Base-by-base conservation (phyloP, 2,797 vertebrate species). In the Anguilla megastoma region DNA sequence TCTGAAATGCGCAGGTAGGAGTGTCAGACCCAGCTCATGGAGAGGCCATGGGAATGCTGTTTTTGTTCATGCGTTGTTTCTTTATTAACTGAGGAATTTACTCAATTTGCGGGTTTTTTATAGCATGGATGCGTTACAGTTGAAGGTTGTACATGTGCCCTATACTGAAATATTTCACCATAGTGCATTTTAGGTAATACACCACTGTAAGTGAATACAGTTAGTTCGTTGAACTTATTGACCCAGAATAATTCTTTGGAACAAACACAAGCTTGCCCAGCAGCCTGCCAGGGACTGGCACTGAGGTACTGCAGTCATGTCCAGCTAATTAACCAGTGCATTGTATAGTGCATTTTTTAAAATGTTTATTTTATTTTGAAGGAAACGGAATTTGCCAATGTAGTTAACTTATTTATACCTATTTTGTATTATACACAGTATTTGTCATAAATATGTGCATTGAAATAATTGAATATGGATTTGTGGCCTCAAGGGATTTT, bases 371-470 rank as follows among this genome's bases (percentile, higher is more conserved):
- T 82, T 82, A 50, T 85, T 41, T 3, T 30, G 71, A 79, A 85
- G 48, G 45, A 84, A 76, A 33, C 50, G 1, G 33, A 85, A 88
- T 33, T 54, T 88, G 84, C 87, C 69, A 71, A 74, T 50, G 84
- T 58, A 56, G 52, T 54, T 54, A 58, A 84, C 21, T 54, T 56
- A 84, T 84, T 84, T 54, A 84, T 58, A 84, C 50, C 52, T 86
- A 85, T 24, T 63, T 18, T 69, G 41, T 12, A 48, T 45, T 82
- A 24, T 48, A 50, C 21, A 50, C 21, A 79, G 33, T 50, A 48
- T 80, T 1, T 80, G 7, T 82, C 79, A 2, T 48, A 50, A 82
- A 82, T 82, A 50, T 50, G 6, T 79, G 50, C 21, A 82, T 50
- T 50, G 79, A 24, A 82, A 82, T 50, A 21, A 82, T n/a, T 82